Evolutionary conservation across 2,888 invertebrate genomes (phyloP).

Genomic region (Rhingia rostrata): DNA sequence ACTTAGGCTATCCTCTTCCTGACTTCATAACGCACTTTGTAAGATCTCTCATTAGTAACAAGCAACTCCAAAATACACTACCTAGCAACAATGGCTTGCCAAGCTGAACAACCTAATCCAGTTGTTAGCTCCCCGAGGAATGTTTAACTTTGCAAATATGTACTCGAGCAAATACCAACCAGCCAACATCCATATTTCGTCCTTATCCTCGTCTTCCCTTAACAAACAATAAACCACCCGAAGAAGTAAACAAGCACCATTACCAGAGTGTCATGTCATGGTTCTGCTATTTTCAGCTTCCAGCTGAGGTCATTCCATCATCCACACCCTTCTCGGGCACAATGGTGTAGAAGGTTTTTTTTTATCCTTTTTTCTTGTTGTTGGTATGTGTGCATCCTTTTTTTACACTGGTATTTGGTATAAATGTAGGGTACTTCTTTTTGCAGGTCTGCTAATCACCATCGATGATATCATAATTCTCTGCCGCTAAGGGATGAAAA

Average conservation of each 20-base stretch:
- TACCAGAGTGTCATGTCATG: constrained; percentile 52
- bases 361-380: constrained; percentile 36
- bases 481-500: constrained; percentile 41
- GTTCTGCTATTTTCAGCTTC: constrained; percentile 72
- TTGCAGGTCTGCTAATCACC: constrained; percentile 50
- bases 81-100: constrained; percentile 34
- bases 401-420: constrained; percentile 20
- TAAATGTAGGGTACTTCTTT: too few relatives aligned
- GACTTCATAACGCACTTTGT: too few relatives aligned
- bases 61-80: neutral
- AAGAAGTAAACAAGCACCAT: constrained; percentile 19
- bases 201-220: neutral
- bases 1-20: too few relatives aligned
- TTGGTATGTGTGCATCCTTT: neutral
- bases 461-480: constrained; percentile 68
- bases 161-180: constrained; percentile 60
- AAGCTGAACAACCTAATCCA: constrained; percentile 45
- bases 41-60: too few relatives aligned
- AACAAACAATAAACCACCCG: constrained; percentile 21
- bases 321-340: constrained; percentile 7
- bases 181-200: constrained; percentile 6
- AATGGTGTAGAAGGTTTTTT: constrained; percentile 3
- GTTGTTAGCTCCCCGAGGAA: constrained; percentile 66
- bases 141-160: constrained; percentile 68
- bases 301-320: constrained; percentile 68